These are phyloP conservation scores for Notoglanidium macrostoma DNA, from an alignment of 2,797 vertebrate genomes.

Conservation along the genomic window DNA sequence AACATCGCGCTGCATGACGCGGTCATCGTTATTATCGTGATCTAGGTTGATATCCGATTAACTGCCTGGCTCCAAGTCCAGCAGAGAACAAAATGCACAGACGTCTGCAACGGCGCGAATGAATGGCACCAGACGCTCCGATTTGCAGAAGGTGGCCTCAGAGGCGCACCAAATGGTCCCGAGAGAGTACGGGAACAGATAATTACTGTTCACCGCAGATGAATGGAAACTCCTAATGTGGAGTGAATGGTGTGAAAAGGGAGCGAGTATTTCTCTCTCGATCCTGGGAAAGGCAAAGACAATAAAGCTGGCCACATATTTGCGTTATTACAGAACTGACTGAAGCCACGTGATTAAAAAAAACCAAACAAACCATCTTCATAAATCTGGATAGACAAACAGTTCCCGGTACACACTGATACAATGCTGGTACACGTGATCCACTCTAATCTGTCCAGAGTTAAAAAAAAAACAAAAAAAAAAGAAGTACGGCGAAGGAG, in stretches of 20 bases:
- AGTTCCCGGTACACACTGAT: not conserved
- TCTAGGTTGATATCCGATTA: not conserved
- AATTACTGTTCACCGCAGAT: not conserved
- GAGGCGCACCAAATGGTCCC: not conserved
- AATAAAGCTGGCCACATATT: not conserved
- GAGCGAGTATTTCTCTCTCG: not conserved
- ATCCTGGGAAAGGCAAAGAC: not conserved
- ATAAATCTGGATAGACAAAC: slow-evolving; percentile 70
- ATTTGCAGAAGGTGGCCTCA: not conserved
- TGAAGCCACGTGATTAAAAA: slow-evolving; percentile 48
- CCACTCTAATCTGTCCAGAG: not conserved
- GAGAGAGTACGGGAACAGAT: not conserved
- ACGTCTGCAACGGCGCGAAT: not conserved
- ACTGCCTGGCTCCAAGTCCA: not conserved
- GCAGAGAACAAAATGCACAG: not conserved
- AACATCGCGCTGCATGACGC: too few species aligned
- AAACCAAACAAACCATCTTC: slow-evolving; percentile 25
- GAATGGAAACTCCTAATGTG: not conserved
- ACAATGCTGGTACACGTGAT: slow-evolving; percentile 1
- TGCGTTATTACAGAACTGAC: slow-evolving; percentile 41
- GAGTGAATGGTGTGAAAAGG: not conserved
- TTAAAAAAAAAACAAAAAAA: not conserved
- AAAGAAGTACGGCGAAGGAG: not conserved
- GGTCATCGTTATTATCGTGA: not conserved
- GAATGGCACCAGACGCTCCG: not conserved